These are phyloP conservation scores for Caenorhabditis auriculariae DNA, from an alignment of 2,888 invertebrate genomes.

Conservation along the genomic window DNA sequence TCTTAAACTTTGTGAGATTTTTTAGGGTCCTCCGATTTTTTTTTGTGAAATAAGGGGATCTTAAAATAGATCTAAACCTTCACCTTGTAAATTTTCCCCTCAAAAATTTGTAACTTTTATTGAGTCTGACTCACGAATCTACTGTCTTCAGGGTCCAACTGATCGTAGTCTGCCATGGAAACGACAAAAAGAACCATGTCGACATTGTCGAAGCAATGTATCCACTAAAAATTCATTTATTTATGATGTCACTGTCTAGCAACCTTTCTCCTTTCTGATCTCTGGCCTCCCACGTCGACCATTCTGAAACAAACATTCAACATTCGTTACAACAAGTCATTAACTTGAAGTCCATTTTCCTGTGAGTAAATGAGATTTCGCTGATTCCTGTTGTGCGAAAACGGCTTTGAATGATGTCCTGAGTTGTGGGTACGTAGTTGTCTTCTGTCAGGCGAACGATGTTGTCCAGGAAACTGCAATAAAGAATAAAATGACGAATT, in stretches of 20 bases:
- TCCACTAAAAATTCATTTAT: too few species aligned
- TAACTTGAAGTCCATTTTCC: slow-evolving; percentile 44
- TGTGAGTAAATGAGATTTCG: slow-evolving; percentile 38
- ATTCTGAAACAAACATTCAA: slow-evolving; percentile 26
- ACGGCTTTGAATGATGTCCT: slow-evolving; percentile 62
- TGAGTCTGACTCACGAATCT: slow-evolving; percentile 13
- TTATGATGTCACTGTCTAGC: too few species aligned
- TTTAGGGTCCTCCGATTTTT: too few species aligned
- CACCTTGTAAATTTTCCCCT: neutral
- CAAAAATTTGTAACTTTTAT: neutral
- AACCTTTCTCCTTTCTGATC: slow-evolving; percentile 46
- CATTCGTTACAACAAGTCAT: too few species aligned
- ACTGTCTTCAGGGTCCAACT: slow-evolving; percentile 43
- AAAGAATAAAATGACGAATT: too few species aligned
- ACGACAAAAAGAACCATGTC: slow-evolving; percentile 47
- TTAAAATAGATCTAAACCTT: too few species aligned
- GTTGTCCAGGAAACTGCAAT: slow-evolving; percentile 46
- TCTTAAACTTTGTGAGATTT: too few species aligned
- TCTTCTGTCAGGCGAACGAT: slow-evolving; percentile 39
- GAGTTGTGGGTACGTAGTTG: slow-evolving; percentile 43
- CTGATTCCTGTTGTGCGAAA: slow-evolving; percentile 43
- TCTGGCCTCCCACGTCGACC: slow-evolving; percentile 53
- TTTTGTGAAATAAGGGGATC: too few species aligned
- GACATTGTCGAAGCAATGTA: slow-evolving; percentile 51
- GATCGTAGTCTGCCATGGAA: slow-evolving; percentile 46